A percentile compares a stretch with the other conserved stretches of the same genome.
Conservation (phyloP, 2,888 invertebrate genomes). For the Tortricodes alternella region DNA sequence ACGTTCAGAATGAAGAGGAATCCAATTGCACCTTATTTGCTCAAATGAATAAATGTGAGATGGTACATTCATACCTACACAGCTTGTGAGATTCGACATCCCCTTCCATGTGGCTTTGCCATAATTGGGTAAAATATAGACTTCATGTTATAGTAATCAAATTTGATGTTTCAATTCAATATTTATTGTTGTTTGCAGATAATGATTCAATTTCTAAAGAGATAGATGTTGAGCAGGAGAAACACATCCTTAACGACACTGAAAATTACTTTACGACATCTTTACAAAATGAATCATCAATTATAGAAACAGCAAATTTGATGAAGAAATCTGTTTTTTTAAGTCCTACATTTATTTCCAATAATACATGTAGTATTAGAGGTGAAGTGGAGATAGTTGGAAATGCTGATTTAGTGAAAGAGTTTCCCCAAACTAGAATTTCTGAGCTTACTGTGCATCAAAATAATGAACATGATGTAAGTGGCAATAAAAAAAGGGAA, state of each 20-base stretch:
- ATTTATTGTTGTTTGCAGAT: conserved; percentile 11
- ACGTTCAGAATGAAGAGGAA: too few relatives aligned
- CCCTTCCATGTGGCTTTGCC: too few relatives aligned
- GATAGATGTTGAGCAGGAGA: background rate
- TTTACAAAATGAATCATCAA: conserved; percentile 48
- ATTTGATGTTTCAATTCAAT: background rate
- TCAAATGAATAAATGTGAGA: too few relatives aligned
- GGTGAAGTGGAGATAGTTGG: conserved; percentile 41
- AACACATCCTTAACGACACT: background rate
- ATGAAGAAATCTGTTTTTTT: conserved; percentile 70
- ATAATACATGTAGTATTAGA: conserved; percentile 41
- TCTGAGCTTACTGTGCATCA: background rate
- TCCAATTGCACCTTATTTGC: too few relatives aligned
- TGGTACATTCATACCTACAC: too few relatives aligned
- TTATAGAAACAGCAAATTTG: conserved; percentile 68
- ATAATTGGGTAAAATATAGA: too few relatives aligned
- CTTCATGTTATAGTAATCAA: background rate
- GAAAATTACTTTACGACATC: conserved; percentile 4
- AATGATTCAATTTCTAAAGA: background rate
- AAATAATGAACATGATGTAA: background rate
- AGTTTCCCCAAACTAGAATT: background rate
- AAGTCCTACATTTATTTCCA: conserved; percentile 64
- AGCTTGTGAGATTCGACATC: too few relatives aligned
- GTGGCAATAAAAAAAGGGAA: background rate
- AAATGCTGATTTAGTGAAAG: background rate